Evolutionary conservation across 2,888 invertebrate species (phyloP), one percentile per base, ranked within the genome.

Genomic region (Endotricha flammealis): DNA sequence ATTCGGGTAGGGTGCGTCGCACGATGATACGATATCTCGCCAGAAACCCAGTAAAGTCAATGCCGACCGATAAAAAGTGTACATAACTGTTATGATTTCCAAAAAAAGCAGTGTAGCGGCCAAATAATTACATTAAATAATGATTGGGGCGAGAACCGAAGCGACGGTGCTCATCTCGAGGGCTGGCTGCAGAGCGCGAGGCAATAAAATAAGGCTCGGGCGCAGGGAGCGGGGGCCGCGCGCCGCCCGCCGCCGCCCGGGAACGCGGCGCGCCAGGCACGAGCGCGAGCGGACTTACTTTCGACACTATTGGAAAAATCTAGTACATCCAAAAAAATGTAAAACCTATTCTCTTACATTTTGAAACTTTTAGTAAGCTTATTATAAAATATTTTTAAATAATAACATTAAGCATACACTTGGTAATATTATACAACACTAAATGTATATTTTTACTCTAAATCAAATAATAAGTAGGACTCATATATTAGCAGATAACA

Each of bases 71-170:
- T 71, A 75, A 74, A 76, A 71, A 72, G 53, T 55, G 52, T 63
- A 62, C 57, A 56, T 70, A 68, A 78, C 73, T 64, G 73, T 76
- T 71, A 72, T 67, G 63, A 64, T 72, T 72, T 59, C 60, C 62
- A 66, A 74, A 81, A 75, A 30, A 73, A 71, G 57, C 53, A 64
- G 66, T 73, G 71, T 73, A 68, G 65, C 51, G 60, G 63, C 64
- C 63, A 77, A 82, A 81, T 82, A 82, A 83, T 85, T 82, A 81
- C 76, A 76, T 78, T 68, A 77, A 81, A 78, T 80, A 83, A 80
- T 79, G 74, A 79, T 74, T 68, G 70, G 71, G 71, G 67, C 70
- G 72, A 76, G 75, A 75, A 67, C 50, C 56, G 63, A 59, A 60
- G 57, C 66, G 66, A 65, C 60, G 70, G 73, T 67, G 62, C 76